These are phyloP conservation scores for Aramus guarauna DNA, from an alignment of 2,113 vertebrate genomes.

Conservation along the genomic window DNA sequence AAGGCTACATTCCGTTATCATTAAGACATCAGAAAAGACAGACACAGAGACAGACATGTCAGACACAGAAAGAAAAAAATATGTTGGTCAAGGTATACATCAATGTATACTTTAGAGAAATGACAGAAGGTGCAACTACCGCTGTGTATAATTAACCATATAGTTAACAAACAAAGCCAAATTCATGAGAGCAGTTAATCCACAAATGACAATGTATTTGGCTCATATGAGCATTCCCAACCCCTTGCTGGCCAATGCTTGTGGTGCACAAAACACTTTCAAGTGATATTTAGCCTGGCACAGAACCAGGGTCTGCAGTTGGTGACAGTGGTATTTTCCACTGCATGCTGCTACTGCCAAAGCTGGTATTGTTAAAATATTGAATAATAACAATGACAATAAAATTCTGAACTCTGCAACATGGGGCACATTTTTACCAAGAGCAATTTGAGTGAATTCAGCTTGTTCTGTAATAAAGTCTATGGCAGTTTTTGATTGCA, in stretches of 20 bases:
- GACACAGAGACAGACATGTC: background rate
- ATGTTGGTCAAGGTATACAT: background rate
- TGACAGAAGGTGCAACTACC: background rate
- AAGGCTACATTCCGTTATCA: background rate
- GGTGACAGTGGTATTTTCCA: background rate
- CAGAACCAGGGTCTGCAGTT: background rate
- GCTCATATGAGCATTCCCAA: background rate
- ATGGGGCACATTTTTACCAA: background rate
- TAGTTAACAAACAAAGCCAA: background rate
- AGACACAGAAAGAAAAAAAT: background rate
- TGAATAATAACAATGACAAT: background rate
- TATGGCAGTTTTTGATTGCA: background rate
- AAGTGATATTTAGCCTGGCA: background rate
- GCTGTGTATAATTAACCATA: background rate
- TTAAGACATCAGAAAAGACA: background rate
- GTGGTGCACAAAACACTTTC: background rate
- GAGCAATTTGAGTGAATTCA: background rate
- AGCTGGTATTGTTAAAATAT: background rate
- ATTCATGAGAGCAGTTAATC: background rate
- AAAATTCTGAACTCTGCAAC: background rate
- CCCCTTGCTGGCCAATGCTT: rapidly evolving
- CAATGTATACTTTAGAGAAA: background rate
- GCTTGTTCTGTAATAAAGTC: background rate
- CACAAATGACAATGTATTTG: background rate
- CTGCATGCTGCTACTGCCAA: background rate